Base-by-base conservation (phyloP, 2,113 vertebrate genomes). In the Tympanuchus pallidicinctus region DNA sequence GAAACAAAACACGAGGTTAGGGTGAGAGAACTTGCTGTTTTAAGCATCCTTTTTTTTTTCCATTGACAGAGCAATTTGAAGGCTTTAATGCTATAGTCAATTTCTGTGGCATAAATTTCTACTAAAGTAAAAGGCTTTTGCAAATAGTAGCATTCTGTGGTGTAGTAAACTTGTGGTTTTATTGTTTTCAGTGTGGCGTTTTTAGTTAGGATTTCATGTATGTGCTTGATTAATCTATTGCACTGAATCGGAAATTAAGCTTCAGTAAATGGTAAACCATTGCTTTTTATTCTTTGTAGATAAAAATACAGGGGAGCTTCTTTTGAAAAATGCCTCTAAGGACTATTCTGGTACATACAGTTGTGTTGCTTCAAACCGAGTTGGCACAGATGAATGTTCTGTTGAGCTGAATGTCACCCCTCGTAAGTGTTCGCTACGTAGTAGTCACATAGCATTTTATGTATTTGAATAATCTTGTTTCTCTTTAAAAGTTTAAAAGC, bases 321-420 rank as follows among this genome's bases (percentile, higher is more conserved):
- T 96, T 47, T 92, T 99, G 71, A 98, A 97, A 95, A 99, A 99
- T 14, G 98, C 98, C 13, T 98, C 98, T 64, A 94, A 96, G 28
- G 97, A 96, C 13, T 95, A 98, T 64, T 99, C 99, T 27, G 99
- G 99, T 28, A 97, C 80, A 1, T 99, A 99, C 95, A 98, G 19
- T 87, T 99, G 99, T 83, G 94, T 97, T 6, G 98, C 97, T 72
- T 91, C 64, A 43, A 99, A 99, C 94, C 95, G 97, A 61, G 98
- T 99, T 38, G 99, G 99, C 88, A 89, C 84, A 0, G 99, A 99
- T 50, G 98, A 99, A 63, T 99, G 99, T 96, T 63, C 91, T 13
- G 60, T 99, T 22, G 60, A 93, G 69, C 98, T 99, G 76, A 97
- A 97, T 3, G 96, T 99, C 54, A 98, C 98, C 43, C 98, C 98